Evolutionary conservation across 2,888 invertebrate species (phyloP), one percentile per base, ranked within the genome.

Genomic region (Tetramorium bicarinatum): DNA sequence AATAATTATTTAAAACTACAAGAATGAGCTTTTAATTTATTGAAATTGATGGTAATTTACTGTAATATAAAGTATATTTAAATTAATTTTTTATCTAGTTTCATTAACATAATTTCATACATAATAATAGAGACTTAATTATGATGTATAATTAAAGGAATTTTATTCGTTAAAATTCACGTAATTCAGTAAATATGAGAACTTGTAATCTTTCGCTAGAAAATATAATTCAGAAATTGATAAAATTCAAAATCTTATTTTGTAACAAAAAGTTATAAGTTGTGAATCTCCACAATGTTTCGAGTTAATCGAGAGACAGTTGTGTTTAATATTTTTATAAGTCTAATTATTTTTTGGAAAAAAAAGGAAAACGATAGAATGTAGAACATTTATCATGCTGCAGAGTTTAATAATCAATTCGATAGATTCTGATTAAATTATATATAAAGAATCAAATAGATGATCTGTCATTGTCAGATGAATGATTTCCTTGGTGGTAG

Each of bases 401-500:
- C n/a, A 75, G 29, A 61, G 47, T 49, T 66, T 21, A n/a, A n/a
- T 4, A 47, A 18, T 38, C 18, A 34, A 54, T 29, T n/a, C 11
- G 6, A 41, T 41, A 56, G 41, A 72, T 18, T 29, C 44, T 44
- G n/a, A 74, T 75, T 64, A 64, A 29, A 75, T 66, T 34, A 29
- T 18, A 11, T n/a, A 61, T 25, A 25, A 18, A 21, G 1, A 8
- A 41, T 41, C 7, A 54, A 41, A 6, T 9, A n/a, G 18, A 67
- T 3, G 15, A 49, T 44, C 15, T 29, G 1, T 44, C 59, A 13
- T 3, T 34, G 29, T 34, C 29, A n/a, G 21, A 47, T 15, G 25
- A 52, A 54, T 44, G 15, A 34, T 52, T 72, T 76, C 21, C 34
- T 88, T 75, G 91, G 84, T 91, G 90, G 87, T 91, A 87, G 91